A percentile compares a stretch with the other conserved stretches of the same genome.
phyloP scores from a whole-genome alignment of 37 sponge, comb jelly and placozoan species.

The Hormiphora californensis region DNA sequence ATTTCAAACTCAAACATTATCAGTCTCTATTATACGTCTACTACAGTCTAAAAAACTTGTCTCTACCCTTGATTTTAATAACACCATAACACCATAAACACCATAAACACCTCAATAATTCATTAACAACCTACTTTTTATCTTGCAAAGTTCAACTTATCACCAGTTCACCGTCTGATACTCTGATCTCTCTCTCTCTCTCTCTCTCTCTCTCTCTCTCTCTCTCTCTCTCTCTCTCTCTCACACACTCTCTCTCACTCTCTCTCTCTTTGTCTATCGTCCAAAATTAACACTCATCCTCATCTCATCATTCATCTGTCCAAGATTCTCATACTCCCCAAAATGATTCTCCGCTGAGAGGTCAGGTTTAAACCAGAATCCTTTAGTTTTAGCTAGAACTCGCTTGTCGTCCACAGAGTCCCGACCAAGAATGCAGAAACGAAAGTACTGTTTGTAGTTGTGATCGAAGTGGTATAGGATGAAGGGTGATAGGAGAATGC shows the following conservation, averaged over 20 bases:
- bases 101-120: no score
- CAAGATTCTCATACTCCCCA: neutral
- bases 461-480: neutral
- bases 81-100: no score
- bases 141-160: no score
- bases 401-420: slow-evolving; percentile 5
- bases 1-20: no score
- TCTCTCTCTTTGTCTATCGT: neutral
- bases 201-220: neutral
- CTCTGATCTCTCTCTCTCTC: neutral
- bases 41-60: no score
- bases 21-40: no score
- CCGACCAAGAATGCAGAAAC: neutral
- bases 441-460: slow-evolving; percentile 19
- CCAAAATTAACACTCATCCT: neutral
- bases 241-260: neutral
- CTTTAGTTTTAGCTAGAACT: neutral
- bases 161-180: no score
- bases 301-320: neutral
- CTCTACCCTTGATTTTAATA: no score
- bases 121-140: no score
- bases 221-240: neutral
- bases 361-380: neutral
- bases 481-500: neutral
- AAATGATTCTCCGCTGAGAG: neutral